These are phyloP conservation scores for Gari tellinella DNA, from an alignment of 2,888 invertebrate genomes.

Conservation along the genomic window DNA sequence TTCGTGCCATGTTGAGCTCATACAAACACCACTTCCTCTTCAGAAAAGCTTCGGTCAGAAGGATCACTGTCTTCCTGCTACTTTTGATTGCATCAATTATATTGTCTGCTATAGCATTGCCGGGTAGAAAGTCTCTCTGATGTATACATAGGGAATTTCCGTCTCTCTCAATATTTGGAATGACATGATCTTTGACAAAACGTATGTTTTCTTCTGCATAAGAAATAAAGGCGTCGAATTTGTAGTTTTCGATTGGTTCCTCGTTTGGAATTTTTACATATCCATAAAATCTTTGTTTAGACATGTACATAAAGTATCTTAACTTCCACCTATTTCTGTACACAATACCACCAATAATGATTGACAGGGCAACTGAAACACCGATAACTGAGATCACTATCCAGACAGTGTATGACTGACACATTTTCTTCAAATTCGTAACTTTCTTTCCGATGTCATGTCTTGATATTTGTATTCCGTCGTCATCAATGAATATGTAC, in stretches of 20 bases:
- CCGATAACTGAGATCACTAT: constrained; percentile 11
- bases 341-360: constrained; percentile 30
- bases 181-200: constrained; percentile 22
- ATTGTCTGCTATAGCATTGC: constrained; percentile 36
- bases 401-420: neutral
- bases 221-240: constrained; percentile 38
- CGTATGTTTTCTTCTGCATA: constrained; percentile 31
- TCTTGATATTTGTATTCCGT: no score
- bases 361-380: constrained; percentile 19
- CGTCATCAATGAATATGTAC: no score
- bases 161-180: constrained; percentile 22
- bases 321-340: constrained; percentile 54
- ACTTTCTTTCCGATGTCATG: neutral
- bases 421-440: constrained; percentile 3
- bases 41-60: constrained; percentile 37
- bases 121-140: constrained; percentile 63
- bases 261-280: constrained; percentile 8
- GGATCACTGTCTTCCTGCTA: constrained; percentile 7
- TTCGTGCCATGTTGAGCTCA: constrained; percentile 64
- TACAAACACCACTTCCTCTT: constrained; percentile 65
- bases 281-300: constrained; percentile 25
- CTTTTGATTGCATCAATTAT: constrained; percentile 1
- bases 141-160: constrained; percentile 61
- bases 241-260: constrained; percentile 16
- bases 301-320: constrained; percentile 43